Conservation (phyloP, 2,797 vertebrate genomes). For the Rhinoraja longicauda region DNA sequence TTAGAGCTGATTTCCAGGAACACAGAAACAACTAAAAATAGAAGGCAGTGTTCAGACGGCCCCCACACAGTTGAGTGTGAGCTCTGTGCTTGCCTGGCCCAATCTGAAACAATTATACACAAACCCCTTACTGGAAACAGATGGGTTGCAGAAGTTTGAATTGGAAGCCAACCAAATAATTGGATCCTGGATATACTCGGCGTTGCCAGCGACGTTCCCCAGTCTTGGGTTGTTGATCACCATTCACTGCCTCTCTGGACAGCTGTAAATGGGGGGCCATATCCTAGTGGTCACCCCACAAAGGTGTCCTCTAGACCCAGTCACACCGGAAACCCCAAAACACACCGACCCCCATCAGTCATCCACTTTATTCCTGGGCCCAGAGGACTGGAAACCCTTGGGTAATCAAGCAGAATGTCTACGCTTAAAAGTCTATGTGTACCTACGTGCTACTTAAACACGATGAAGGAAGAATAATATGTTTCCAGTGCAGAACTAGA, state of each 20-base stretch:
- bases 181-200: background rate
- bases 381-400: too few species aligned
- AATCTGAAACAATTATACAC: background rate
- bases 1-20: background rate
- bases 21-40: background rate
- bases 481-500: too few species aligned
- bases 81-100: background rate
- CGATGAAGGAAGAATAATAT: too few species aligned
- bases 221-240: constrained; percentile 4
- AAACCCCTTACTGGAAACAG: background rate
- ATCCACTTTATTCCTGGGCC: background rate
- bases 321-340: background rate
- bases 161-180: constrained; percentile 14
- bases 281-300: background rate
- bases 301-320: background rate
- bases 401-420: background rate
- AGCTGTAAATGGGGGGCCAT: background rate
- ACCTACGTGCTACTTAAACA: background rate
- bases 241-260: background rate
- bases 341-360: background rate
- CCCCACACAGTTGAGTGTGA: background rate
- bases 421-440: too few species aligned
- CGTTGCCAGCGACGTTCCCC: background rate
- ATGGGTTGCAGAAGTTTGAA: background rate
- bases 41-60: background rate